A percentile compares a stretch with the other conserved stretches of the same genome.
Conservation (phyloP, 2,888 invertebrate species). For the Noctua janthina region DNA sequence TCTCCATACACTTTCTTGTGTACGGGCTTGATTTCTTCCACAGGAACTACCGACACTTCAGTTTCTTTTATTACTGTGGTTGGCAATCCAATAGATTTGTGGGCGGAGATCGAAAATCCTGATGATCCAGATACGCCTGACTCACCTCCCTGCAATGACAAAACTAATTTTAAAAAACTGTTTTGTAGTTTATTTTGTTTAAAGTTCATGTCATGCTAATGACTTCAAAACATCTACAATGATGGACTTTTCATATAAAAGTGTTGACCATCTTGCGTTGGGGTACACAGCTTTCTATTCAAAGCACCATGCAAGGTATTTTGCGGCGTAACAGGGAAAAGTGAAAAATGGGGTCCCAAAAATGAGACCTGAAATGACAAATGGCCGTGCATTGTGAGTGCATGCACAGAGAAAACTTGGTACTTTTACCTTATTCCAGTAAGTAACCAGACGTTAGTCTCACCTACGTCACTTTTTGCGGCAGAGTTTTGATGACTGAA, state of each 20-base stretch:
- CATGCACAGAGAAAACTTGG: constrained; percentile 69
- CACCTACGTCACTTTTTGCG: constrained; percentile 44
- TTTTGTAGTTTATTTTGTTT: neutral
- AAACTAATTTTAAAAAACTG: neutral
- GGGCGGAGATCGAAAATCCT: constrained; percentile 76
- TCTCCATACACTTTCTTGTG: constrained; percentile 75
- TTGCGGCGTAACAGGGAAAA: constrained; percentile 45
- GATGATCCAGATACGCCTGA: constrained; percentile 74
- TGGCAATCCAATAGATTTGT: constrained; percentile 73
- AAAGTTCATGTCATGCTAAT: constrained; percentile 30
- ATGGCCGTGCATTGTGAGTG: constrained; percentile 69
- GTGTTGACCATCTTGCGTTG: constrained; percentile 20
- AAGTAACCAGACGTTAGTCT: constrained; percentile 63
- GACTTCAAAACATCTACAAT: constrained; percentile 14
- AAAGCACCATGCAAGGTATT: constrained; percentile 55
- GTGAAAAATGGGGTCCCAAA: constrained; percentile 63
- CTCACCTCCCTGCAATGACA: constrained; percentile 78
- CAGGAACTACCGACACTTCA: constrained; percentile 68
- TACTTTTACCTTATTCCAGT: constrained; percentile 73
- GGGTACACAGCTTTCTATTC: constrained; percentile 15
- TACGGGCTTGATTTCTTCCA: constrained; percentile 62
- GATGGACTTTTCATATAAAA: constrained; percentile 42
- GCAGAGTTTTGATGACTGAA: constrained; percentile 34
- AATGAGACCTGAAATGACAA: constrained; percentile 58
- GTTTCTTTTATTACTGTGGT: constrained; percentile 71